Percentiles rank a stretch among this genome's conserved stretches.
Conservation (phyloP, 2,113 vertebrate genomes). For the Mohoua ochrocephala region DNA sequence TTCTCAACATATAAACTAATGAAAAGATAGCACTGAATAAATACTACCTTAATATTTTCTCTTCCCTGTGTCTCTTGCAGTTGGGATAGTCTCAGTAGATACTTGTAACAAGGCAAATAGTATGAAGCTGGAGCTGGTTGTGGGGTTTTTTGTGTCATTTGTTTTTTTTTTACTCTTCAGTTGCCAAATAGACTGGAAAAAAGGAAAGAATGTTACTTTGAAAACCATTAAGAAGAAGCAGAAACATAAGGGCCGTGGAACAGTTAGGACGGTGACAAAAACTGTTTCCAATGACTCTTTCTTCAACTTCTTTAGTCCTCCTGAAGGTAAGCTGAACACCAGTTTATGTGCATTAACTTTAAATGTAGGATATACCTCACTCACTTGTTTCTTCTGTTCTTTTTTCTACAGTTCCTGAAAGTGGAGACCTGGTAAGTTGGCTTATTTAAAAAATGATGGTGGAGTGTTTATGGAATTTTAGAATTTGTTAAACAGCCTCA, state of each 20-base stretch:
- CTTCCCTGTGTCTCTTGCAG: not conserved
- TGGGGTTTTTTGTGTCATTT: not conserved
- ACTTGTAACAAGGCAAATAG: not conserved
- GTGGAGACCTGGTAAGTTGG: conserved; percentile 88
- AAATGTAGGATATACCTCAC: not conserved
- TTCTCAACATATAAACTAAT: not conserved
- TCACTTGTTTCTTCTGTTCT: not conserved
- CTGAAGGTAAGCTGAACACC: conserved; percentile 79
- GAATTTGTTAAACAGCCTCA: not conserved
- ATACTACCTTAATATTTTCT: not conserved
- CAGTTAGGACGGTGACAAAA: conserved; percentile 96
- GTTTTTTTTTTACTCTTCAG: conserved; percentile 61
- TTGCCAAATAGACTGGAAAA: conserved; percentile 96
- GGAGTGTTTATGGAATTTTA: not conserved
- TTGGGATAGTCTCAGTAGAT: not conserved
- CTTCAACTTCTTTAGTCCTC: conserved; percentile 97
- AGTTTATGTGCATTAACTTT: not conserved
- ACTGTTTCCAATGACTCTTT: conserved; percentile 98
- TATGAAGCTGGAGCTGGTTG: not conserved
- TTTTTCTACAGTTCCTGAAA: conserved; percentile 86
- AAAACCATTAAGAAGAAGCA: conserved; percentile 99
- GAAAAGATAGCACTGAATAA: not conserved
- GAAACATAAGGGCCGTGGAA: conserved; percentile 98
- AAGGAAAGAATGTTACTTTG: conserved; percentile 97
- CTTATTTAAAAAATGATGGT: not conserved